A percentile compares a stretch with the other conserved stretches of the same genome.
These are phyloP conservation scores for Rhynchomys soricoides DNA, from an alignment of 2,113 vertebrate species.

Conservation along the genomic window DNA sequence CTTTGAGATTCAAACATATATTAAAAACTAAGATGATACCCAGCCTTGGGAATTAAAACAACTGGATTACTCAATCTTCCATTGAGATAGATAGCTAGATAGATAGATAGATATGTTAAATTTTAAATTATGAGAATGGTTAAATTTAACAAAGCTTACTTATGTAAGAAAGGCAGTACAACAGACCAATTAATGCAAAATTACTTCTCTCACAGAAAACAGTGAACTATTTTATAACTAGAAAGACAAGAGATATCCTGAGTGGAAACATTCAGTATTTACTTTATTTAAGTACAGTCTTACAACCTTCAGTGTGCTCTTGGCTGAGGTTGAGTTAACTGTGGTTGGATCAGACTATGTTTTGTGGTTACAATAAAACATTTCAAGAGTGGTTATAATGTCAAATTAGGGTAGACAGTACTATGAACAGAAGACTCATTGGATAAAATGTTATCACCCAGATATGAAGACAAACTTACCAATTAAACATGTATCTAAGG, in stretches of 20 bases:
- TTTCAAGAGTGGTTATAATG: background rate
- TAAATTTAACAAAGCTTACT: background rate
- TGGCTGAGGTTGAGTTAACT: background rate
- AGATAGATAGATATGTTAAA: background rate
- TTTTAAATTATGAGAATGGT: background rate
- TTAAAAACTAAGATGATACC: background rate
- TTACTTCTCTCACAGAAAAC: background rate
- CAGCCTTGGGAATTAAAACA: background rate
- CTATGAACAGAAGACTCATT: background rate
- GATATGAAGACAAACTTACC: background rate
- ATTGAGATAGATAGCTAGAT: no score
- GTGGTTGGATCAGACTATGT: background rate
- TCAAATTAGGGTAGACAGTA: background rate
- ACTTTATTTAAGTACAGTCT: background rate
- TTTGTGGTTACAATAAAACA: background rate
- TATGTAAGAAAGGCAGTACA: background rate
- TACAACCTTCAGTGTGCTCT: background rate
- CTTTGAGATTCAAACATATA: background rate
- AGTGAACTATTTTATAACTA: background rate
- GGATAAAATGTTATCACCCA: background rate
- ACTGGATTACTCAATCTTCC: background rate
- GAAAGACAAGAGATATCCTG: background rate
- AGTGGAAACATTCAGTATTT: background rate
- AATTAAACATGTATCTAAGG: background rate
- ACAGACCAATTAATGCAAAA: background rate